Conservation (phyloP, 2,113 vertebrate species). For the Felis chaus region DNA sequence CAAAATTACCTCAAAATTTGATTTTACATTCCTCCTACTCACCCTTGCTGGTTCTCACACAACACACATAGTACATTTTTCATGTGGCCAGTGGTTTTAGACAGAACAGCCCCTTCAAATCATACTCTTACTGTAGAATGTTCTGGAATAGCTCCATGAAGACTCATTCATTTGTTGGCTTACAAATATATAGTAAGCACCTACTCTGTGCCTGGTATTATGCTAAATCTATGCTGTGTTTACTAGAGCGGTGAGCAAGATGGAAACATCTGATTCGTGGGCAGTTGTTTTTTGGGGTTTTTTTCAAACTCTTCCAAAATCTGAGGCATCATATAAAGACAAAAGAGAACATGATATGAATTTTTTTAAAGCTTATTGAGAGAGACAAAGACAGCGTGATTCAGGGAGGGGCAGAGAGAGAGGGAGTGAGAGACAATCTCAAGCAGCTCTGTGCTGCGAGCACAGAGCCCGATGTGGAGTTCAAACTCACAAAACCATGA, state of each 20-base stretch:
- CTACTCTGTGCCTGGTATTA: not conserved
- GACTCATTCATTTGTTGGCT: constrained; percentile 1
- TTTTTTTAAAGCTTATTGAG: not conserved
- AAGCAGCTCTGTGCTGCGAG: too few species aligned
- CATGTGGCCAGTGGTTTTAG: not conserved
- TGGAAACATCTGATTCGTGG: not conserved
- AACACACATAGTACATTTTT: not conserved
- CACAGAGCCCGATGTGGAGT: too few species aligned
- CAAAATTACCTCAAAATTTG: constrained; percentile 36
- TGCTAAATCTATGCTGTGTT: not conserved
- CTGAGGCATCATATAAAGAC: not conserved
- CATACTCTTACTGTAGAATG: not conserved
- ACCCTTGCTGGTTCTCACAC: not conserved
- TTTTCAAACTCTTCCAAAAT: not conserved
- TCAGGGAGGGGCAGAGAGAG: too few species aligned
- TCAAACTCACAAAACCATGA: too few species aligned
- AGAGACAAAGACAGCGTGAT: too few species aligned
- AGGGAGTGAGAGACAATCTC: too few species aligned
- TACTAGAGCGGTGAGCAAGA: not conserved
- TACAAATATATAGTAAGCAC: constrained; percentile 11
- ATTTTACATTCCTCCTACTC: constrained; percentile 21
- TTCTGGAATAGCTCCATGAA: not conserved
- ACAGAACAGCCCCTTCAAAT: not conserved
- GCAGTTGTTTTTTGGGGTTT: not conserved
- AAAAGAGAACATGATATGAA: not conserved